Evolutionary conservation across 1,140 invertebrate genomes (phyloP).

Genomic region (Chlorops oryzae): DNA sequence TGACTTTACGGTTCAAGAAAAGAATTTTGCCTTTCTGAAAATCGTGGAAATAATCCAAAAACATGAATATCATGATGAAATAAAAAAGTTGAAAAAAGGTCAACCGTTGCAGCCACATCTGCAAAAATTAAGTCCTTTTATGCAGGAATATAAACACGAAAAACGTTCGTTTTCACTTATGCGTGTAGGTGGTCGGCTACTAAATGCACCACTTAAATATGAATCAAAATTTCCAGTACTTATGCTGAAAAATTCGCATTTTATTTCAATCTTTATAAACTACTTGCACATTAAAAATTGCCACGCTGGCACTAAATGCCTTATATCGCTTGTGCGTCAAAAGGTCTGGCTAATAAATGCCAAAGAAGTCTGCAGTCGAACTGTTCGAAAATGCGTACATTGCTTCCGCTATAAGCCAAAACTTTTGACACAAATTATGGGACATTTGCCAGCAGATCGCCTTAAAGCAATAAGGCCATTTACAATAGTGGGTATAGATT

Average conservation of each 20-base stretch:
- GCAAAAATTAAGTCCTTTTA: no score
- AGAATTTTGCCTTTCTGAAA: no score
- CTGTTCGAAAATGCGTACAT: slow-evolving; percentile 29
- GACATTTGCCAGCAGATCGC: slow-evolving; percentile 5
- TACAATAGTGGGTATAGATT: slow-evolving; percentile 7
- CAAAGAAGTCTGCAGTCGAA: no score
- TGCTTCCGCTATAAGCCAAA: slow-evolving; percentile 5
- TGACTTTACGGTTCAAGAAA: no score
- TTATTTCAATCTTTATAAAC: neutral
- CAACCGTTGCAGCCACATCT: no score
- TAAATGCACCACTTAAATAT: slow-evolving; percentile 2
- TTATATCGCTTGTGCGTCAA: neutral
- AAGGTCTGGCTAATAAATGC: slow-evolving; percentile 30
- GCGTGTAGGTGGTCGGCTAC: neutral
- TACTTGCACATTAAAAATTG: slow-evolving; percentile 3
- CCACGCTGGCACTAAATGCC: neutral
- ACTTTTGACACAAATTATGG: slow-evolving; percentile 3
- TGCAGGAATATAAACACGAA: no score
- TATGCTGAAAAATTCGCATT: neutral
- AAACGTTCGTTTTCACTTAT: neutral
- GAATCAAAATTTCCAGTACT: no score
- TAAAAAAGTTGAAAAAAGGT: no score
- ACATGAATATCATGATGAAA: no score
- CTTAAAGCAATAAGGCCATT: slow-evolving; percentile 4
- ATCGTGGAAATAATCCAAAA: no score